Evolutionary conservation across 2,797 vertebrate genomes (phyloP), one percentile per base, ranked within the genome.

Genomic region (Acanthurus leucopareius): DNA sequence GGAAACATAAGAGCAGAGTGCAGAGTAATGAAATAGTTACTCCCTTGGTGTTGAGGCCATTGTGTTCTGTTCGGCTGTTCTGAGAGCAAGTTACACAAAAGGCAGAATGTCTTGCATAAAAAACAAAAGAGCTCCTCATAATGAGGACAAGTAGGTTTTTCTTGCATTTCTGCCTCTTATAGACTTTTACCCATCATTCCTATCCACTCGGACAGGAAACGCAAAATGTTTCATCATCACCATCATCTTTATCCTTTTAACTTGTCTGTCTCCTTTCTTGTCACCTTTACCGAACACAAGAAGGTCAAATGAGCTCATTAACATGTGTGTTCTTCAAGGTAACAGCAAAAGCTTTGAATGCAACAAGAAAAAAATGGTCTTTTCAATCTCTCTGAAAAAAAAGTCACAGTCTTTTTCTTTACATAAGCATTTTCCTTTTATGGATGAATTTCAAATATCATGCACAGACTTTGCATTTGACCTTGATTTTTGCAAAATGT

Each of bases 11-110:
- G 74, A 59, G 13, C 51, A 69, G 49, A 2, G 6, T 63, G 52
- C 44, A 25, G 68, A 74, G 59, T 65, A 59, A 85, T 83, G 44
- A 80, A 70, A 82, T 4, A 32, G 38, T 40, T 64, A 59, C 71
- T 80, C 66, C 68, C 62, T 63, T 47, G 22, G 19, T 62, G 73
- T 81, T 68, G 49, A 5, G 51, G 63, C 20, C 35, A 59, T 35
- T 67, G 48, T 77, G 66, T 32, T 69, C 11, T 42, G 28, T 71
- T 78, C 3, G 3, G 42, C 71, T 68, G 38, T 59, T 68, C 40
- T 63, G 52, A 54, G 60, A 80, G 51, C 15, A 66, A 66, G 64
- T 77, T 66, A 4, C 15, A 58, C 47, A 74, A 60, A 77, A 57
- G 35, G 11, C 35, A 48, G 17, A 70, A 53, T 51, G 45, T 51